Conservation (phyloP, 1,140 invertebrate species). For the Aethina tumida region DNA sequence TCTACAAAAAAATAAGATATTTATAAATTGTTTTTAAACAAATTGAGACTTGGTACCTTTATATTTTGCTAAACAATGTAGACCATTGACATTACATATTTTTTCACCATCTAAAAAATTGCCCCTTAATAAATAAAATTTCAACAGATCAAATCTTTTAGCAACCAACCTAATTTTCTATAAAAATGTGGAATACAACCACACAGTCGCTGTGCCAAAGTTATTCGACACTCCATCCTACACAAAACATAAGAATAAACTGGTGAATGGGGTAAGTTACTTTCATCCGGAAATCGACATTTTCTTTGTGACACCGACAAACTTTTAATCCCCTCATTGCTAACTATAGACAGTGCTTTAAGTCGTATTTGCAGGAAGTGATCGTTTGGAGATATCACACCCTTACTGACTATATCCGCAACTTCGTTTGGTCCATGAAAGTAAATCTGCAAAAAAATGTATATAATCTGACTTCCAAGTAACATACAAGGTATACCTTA, state of each 20-base stretch:
- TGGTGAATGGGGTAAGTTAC: conserved; percentile 47
- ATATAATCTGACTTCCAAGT: too few species aligned
- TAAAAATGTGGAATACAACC: conserved; percentile 57
- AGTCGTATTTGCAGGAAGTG: conserved; percentile 34
- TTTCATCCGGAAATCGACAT: conserved; percentile 52
- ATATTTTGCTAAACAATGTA: conserved; percentile 47
- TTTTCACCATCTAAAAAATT: conserved; percentile 40
- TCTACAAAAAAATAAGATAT: conserved; percentile 34
- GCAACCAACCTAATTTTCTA: conserved; percentile 35
- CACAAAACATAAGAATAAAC: conserved; percentile 57
- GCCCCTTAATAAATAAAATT: not conserved
- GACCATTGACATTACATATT: conserved; percentile 46
- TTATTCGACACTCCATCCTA: conserved; percentile 52
- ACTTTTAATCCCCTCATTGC: conserved; percentile 17
- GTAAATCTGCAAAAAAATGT: too few species aligned
- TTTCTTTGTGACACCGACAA: conserved; percentile 49
- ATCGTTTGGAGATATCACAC: conserved; percentile 21
- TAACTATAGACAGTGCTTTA: conserved; percentile 27
- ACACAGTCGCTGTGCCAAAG: conserved; percentile 46
- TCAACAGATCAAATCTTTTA: too few species aligned
- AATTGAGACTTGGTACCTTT: conserved; percentile 43
- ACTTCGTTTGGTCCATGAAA: conserved; percentile 32
- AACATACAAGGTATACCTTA: too few species aligned
- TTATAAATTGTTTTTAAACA: too few species aligned
- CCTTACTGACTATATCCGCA: conserved; percentile 27